These are phyloP conservation scores for Aptenodytes patagonicus DNA, from an alignment of 2,113 vertebrate species.

Conservation along the genomic window DNA sequence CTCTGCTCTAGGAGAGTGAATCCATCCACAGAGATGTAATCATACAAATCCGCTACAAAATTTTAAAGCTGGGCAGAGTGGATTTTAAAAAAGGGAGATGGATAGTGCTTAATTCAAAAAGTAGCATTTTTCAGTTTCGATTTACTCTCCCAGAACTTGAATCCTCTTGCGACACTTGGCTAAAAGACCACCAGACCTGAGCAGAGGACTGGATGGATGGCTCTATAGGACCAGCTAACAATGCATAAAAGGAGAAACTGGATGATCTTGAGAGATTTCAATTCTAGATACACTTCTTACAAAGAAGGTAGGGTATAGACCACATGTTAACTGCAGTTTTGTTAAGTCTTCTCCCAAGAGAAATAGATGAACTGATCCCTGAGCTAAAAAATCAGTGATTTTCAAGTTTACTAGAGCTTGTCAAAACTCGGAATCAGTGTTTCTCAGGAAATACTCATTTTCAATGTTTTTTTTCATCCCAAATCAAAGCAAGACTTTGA, in stretches of 20 bases:
- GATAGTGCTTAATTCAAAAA: background rate
- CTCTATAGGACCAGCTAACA: background rate
- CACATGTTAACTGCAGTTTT: background rate
- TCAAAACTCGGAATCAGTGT: background rate
- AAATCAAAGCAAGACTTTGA: background rate
- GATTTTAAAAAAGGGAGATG: background rate
- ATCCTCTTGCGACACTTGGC: background rate
- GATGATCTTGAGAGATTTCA: background rate
- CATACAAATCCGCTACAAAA: background rate
- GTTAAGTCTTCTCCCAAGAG: background rate
- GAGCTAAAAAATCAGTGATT: background rate
- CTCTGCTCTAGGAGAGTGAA: background rate
- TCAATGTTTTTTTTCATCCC: background rate
- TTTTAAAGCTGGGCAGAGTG: background rate
- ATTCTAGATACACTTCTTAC: background rate
- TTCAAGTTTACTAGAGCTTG: background rate
- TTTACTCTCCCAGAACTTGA: background rate
- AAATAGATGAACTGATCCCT: background rate
- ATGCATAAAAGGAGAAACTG: background rate
- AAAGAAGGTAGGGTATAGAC: background rate
- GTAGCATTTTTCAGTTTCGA: background rate
- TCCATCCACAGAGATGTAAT: background rate
- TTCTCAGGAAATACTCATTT: background rate
- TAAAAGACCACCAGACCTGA: background rate
- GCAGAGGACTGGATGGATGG: background rate